A percentile compares a stretch with the other conserved stretches of the same genome.
phyloP scores from a whole-genome alignment of 2,888 invertebrate species.

The Pheosia gnoma region DNA sequence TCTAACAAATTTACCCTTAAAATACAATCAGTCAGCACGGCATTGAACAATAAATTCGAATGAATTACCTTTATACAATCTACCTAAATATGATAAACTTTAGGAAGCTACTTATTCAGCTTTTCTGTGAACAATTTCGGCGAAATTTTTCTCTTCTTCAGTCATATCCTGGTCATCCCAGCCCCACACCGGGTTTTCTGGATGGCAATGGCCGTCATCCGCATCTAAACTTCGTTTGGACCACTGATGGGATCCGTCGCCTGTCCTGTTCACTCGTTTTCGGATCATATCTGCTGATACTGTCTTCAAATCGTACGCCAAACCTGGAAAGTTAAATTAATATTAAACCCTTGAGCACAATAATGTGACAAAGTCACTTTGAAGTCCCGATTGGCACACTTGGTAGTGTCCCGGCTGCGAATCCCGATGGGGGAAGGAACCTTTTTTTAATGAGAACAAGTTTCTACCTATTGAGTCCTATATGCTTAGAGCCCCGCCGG shows the following conservation, averaged over 20 bases:
- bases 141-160: conserved; percentile 85
- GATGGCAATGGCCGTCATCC: conserved; percentile 73
- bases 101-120: conserved; percentile 53
- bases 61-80: neutral
- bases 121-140: conserved; percentile 70
- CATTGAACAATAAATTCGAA: neutral
- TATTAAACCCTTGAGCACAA: neutral
- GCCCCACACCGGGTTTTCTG: conserved; percentile 88
- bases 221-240: conserved; percentile 49
- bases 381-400: too few species aligned
- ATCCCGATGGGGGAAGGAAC: too few species aligned
- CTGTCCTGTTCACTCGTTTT: conserved; percentile 88
- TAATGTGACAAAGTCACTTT: too few species aligned
- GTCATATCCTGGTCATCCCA: conserved; percentile 92
- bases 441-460: too few species aligned
- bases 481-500: too few species aligned
- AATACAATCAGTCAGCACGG: conserved; percentile 4
- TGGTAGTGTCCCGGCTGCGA: too few species aligned
- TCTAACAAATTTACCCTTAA: neutral
- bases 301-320: conserved; percentile 93
- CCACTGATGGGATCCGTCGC: conserved; percentile 86
- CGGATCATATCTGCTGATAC: conserved; percentile 88
- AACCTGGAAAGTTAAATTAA: conserved; percentile 78
- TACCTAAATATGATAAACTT: neutral
- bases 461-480: too few species aligned